Percentiles rank a stretch among this genome's conserved stretches.
Conservation (phyloP, 1,140 invertebrate species). For the Drosophila asahinai region DNA sequence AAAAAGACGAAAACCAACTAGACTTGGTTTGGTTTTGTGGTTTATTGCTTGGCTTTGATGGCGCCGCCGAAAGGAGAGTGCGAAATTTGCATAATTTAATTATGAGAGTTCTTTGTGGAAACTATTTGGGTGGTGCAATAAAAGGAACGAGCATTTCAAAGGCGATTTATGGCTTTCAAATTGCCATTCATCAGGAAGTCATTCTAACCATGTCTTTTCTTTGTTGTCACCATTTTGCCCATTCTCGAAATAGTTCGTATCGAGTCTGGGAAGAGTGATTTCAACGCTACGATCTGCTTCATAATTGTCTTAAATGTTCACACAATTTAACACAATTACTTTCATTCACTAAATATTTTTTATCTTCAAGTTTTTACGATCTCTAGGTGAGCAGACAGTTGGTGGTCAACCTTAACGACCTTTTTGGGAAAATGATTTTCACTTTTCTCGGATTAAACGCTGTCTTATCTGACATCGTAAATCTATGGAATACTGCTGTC, state of each 20-base stretch:
- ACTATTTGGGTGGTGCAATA: constrained; percentile 80
- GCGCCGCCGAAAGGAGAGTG: constrained; percentile 61
- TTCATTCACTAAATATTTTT: constrained; percentile 66
- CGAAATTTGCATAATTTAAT: constrained; percentile 80
- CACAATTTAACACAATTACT: constrained; percentile 65
- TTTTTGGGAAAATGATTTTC: constrained; percentile 61
- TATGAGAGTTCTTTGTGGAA: constrained; percentile 76
- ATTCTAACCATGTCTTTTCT: constrained; percentile 6
- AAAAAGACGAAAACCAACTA: constrained; percentile 13
- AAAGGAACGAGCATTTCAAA: constrained; percentile 57
- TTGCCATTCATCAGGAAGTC: constrained; percentile 68
- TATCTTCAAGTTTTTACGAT: constrained; percentile 52
- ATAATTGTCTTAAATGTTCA: constrained; percentile 55
- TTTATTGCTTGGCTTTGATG: constrained; percentile 70
- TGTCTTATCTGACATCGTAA: constrained; percentile 56
- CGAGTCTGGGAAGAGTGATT: constrained; percentile 5
- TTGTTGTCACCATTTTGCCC: constrained; percentile 22
- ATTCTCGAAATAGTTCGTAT: constrained; percentile 39
- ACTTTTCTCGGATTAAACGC: constrained; percentile 61
- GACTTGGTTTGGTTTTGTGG: constrained; percentile 34
- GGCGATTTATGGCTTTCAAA: constrained; percentile 65
- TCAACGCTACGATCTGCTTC: constrained; percentile 3
- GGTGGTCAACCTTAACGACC: constrained; percentile 36
- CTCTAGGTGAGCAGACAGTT: constrained; percentile 4
- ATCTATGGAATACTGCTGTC: constrained; percentile 43